These are phyloP conservation scores for Stegophylla sp. DNA, from an alignment of 2,888 invertebrate species.

Conservation along the genomic window DNA sequence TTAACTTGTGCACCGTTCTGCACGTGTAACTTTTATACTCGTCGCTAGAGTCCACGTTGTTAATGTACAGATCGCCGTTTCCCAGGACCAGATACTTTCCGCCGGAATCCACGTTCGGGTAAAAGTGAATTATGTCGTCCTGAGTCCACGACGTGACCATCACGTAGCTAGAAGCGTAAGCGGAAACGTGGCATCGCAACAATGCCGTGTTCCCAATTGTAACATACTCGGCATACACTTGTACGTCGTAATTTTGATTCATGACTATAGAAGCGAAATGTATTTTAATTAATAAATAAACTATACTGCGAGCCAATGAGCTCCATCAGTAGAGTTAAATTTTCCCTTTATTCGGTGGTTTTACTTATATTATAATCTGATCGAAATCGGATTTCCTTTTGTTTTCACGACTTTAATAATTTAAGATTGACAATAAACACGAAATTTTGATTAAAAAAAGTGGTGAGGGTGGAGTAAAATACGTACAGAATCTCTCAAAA, in stretches of 20 bases:
- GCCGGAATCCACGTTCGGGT: constrained; percentile 63
- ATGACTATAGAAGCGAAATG: constrained; percentile 70
- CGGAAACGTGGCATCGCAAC: constrained; percentile 86
- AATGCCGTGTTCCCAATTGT: constrained; percentile 90
- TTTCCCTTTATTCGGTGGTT: no score
- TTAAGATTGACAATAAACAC: no score
- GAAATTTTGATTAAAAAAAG: no score
- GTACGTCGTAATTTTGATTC: constrained; percentile 84
- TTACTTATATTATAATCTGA: no score
- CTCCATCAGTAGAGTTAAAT: no score
- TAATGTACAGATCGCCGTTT: constrained; percentile 84
- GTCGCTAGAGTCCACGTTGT: constrained; percentile 79
- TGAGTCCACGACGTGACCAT: constrained; percentile 89
- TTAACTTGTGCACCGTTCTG: constrained; percentile 80
- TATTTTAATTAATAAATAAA: background rate
- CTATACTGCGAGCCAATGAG: no score
- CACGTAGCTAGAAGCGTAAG: constrained; percentile 86
- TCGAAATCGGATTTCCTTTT: no score
- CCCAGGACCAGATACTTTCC: constrained; percentile 80
- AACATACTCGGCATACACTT: constrained; percentile 90
- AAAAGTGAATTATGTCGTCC: constrained; percentile 72
- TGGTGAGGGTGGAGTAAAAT: no score
- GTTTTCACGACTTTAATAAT: no score
- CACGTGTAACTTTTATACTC: constrained; percentile 82
- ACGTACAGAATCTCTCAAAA: no score